Conservation (phyloP, 2,113 vertebrate species). For the Andinoacara biseriatus region DNA sequence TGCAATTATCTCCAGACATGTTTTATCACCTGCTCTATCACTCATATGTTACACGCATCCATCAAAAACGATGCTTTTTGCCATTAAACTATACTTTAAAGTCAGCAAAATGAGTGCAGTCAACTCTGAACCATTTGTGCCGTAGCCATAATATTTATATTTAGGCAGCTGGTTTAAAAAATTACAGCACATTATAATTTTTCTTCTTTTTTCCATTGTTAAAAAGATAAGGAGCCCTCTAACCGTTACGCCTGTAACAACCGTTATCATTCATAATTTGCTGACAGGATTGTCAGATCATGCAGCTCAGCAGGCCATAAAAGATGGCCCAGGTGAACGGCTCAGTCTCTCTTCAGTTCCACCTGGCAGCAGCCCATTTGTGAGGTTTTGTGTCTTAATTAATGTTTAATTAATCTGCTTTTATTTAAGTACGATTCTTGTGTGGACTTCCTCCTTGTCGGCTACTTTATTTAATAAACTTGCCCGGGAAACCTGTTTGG, state of each 20-base stretch:
- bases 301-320: neutral
- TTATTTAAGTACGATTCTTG: neutral
- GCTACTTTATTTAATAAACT: neutral
- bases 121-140: neutral
- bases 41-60: too few species aligned
- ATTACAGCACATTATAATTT: neutral
- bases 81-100: neutral
- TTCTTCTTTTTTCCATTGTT: neutral
- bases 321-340: neutral
- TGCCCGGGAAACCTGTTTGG: neutral
- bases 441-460: neutral
- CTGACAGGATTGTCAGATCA: neutral
- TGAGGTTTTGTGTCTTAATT: neutral
- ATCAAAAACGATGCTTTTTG: fast-evolving
- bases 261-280: neutral
- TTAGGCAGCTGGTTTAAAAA: neutral
- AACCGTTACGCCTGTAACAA: fast-evolving
- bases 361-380: neutral
- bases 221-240: fast-evolving
- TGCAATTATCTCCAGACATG: neutral
- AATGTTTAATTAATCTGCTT: neutral
- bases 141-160: neutral
- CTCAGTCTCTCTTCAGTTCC: neutral
- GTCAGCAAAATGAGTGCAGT: neutral
- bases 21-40: neutral